Evolutionary conservation across 2,113 vertebrate species (phyloP).

Genomic region (Corythoichthys haematopterus): DNA sequence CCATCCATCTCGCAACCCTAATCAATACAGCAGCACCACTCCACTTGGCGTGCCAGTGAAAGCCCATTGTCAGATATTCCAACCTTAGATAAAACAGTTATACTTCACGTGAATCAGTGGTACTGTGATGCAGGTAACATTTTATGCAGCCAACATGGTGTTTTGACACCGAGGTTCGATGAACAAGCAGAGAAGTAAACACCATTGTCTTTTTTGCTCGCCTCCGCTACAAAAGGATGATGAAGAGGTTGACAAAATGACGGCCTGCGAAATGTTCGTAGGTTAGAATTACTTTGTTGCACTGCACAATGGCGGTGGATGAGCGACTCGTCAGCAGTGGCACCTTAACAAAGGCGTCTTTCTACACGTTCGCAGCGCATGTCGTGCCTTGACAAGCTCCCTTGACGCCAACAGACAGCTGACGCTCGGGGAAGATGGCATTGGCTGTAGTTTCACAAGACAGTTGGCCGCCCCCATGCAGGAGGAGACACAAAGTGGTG

Average conservation of each 20-base stretch:
- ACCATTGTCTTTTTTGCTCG: slow-evolving; percentile 63
- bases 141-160: background rate
- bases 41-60: slow-evolving; percentile 68
- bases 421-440: slow-evolving; percentile 50
- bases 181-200: slow-evolving; percentile 68
- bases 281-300: slow-evolving; percentile 74
- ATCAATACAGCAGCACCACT: slow-evolving; percentile 49
- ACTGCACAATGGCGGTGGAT: slow-evolving; percentile 59
- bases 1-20: slow-evolving; percentile 44
- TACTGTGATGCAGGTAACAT: slow-evolving; percentile 21
- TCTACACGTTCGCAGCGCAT: slow-evolving; percentile 53
- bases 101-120: slow-evolving; percentile 90
- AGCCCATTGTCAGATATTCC: slow-evolving; percentile 80
- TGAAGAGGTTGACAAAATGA: slow-evolving; percentile 63
- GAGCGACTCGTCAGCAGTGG: slow-evolving; percentile 70
- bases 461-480: slow-evolving; percentile 56
- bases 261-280: slow-evolving; percentile 71
- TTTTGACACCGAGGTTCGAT: slow-evolving; percentile 12
- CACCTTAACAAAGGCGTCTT: slow-evolving; percentile 72
- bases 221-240: slow-evolving; percentile 71
- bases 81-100: slow-evolving; percentile 85
- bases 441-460: slow-evolving; percentile 42
- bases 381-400: slow-evolving; percentile 55
- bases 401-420: slow-evolving; percentile 63
- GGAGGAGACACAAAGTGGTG: slow-evolving; percentile 21